Evolutionary conservation across 2,888 invertebrate species (phyloP).

Genomic region (Drosophila nr. fundita): DNA sequence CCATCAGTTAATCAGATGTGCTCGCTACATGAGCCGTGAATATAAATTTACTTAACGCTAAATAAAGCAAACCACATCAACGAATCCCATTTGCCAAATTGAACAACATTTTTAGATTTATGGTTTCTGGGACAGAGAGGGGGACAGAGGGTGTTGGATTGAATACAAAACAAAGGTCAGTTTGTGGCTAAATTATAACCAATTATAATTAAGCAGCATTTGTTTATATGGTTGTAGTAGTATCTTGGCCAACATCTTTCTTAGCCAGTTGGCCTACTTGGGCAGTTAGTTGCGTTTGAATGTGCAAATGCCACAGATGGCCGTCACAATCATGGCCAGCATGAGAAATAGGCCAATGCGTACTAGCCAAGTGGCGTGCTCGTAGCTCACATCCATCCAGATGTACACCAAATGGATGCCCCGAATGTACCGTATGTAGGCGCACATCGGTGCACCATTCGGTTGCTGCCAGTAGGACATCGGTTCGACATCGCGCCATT

Average conservation of each 20-base stretch:
- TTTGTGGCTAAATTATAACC: neutral
- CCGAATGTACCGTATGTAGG: slow-evolving; percentile 5
- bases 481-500: slow-evolving; percentile 19
- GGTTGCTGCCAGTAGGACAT: slow-evolving; percentile 35
- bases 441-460: slow-evolving; percentile 10
- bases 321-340: neutral
- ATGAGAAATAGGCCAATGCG: slow-evolving; percentile 6
- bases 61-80: slow-evolving; percentile 9
- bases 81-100: slow-evolving; percentile 10
- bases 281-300: neutral
- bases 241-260: neutral
- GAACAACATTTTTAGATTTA: slow-evolving; percentile 1
- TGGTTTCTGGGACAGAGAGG: neutral
- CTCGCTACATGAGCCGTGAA: neutral
- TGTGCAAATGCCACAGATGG: neutral
- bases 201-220: neutral
- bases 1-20: neutral
- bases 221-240: neutral
- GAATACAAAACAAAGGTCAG: neutral
- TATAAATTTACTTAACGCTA: slow-evolving; percentile 5
- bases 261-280: neutral
- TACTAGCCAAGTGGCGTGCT: slow-evolving; percentile 19
- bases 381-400: slow-evolving; percentile 13
- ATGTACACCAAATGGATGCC: slow-evolving; percentile 14
- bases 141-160: neutral